Conservation (phyloP, 2,888 invertebrate species). For the Elysia crispata region DNA sequence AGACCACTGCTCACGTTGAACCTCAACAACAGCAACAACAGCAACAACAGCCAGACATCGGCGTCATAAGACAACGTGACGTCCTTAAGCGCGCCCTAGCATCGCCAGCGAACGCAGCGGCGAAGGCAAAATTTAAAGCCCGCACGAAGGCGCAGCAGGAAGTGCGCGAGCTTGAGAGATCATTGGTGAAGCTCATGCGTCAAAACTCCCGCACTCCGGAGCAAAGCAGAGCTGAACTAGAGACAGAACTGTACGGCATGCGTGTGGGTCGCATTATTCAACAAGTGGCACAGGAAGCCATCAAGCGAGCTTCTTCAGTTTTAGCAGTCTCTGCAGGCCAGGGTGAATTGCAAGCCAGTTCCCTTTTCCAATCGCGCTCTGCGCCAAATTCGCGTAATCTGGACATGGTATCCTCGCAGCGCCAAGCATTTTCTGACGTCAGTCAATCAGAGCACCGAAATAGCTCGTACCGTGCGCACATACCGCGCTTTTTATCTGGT, state of each 20-base stretch:
- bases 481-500: too few species aligned
- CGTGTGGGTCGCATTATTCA: constrained; percentile 45
- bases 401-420: too few species aligned
- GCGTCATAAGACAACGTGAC: neutral
- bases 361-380: too few species aligned
- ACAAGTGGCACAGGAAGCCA: neutral
- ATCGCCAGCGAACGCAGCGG: neutral
- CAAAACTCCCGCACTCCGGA: constrained; percentile 48
- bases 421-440: too few species aligned
- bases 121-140: neutral
- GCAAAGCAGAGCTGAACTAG: constrained; percentile 35
- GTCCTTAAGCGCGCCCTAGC: neutral
- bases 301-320: too few species aligned
- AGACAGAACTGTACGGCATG: constrained; percentile 47
- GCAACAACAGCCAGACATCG: neutral
- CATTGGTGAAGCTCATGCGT: constrained; percentile 49
- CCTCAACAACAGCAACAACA: neutral
- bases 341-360: too few species aligned
- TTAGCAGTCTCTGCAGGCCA: too few species aligned
- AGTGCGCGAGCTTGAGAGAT: constrained; percentile 50
- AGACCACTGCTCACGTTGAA: neutral
- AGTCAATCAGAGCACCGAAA: too few species aligned
- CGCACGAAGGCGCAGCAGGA: constrained; percentile 48
- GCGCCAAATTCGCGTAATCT: too few species aligned
- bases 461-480: too few species aligned